Percentiles rank a stretch among this genome's conserved stretches.
Conservation (phyloP, 2,113 vertebrate species). For the Hucho hucho region DNA sequence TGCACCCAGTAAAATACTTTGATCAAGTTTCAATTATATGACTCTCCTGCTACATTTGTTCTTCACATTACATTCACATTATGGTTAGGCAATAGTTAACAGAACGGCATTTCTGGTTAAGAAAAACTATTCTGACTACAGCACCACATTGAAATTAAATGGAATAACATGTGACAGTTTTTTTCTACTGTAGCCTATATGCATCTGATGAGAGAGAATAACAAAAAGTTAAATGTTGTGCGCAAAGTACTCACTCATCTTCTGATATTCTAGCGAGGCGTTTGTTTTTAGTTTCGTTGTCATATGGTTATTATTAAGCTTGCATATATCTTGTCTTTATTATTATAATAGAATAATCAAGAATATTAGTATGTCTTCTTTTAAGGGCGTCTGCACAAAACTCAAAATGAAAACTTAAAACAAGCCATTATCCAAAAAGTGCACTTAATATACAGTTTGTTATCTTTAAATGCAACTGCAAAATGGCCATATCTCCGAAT, state of each 20-base stretch:
- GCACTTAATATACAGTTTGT: constrained; percentile 84
- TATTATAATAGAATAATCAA: constrained; percentile 40
- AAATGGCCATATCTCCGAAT: constrained; percentile 78
- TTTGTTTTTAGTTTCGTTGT: constrained; percentile 32
- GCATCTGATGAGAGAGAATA: not conserved
- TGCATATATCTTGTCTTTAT: constrained; percentile 16
- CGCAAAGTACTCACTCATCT: constrained; percentile 33
- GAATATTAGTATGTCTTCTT: constrained; percentile 66
- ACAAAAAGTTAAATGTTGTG: constrained; percentile 1
- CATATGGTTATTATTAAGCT: constrained; percentile 29
- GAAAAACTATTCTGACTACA: constrained; percentile 23
- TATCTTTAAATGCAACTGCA: constrained; percentile 78
- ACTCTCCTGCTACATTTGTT: constrained; percentile 12
- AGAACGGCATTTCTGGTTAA: constrained; percentile 16
- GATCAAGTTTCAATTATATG: constrained; percentile 41
- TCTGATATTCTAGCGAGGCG: constrained; percentile 16
- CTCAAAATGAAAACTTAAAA: constrained; percentile 82
- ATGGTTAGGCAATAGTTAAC: constrained; percentile 48
- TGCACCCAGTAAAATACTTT: constrained; percentile 39
- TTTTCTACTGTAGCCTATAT: constrained; percentile 19
- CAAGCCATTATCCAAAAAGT: constrained; percentile 77
- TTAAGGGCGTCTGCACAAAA: constrained; percentile 73
- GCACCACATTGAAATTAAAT: constrained; percentile 38
- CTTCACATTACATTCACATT: constrained; percentile 36
- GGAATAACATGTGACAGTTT: constrained; percentile 16